These are phyloP conservation scores for Epinephelus cyanopodus DNA, from an alignment of 2,113 vertebrate genomes.

Conservation along the genomic window DNA sequence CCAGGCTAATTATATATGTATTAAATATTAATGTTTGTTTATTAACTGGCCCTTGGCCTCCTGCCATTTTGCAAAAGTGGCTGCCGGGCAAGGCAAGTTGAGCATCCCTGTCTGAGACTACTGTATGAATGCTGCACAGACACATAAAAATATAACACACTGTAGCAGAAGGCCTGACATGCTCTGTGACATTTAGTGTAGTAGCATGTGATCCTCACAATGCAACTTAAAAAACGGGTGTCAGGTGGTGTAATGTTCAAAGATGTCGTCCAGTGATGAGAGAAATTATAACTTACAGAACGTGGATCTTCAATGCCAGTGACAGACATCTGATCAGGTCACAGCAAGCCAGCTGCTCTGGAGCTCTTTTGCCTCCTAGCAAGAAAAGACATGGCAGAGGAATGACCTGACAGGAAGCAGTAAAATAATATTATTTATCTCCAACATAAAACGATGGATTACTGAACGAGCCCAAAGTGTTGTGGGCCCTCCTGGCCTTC, in stretches of 20 bases:
- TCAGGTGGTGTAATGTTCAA: slow-evolving; percentile 34
- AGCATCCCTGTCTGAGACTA: too few species aligned
- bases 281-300: neutral
- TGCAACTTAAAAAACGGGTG: slow-evolving; percentile 42
- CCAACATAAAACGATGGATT: too few species aligned
- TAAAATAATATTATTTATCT: neutral
- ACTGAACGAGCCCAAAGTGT: too few species aligned
- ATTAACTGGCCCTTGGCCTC: too few species aligned
- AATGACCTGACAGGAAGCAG: too few species aligned
- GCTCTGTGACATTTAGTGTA: slow-evolving; percentile 2
- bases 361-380: neutral
- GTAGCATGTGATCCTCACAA: slow-evolving; percentile 12
- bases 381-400: neutral
- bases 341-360: slow-evolving; percentile 30
- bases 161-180: neutral
- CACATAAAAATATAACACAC: too few species aligned
- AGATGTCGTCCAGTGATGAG: slow-evolving; percentile 16
- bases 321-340: slow-evolving; percentile 30
- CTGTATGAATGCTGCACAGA: neutral
- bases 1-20: too few species aligned
- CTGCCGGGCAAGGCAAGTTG: too few species aligned
- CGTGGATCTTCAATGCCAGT: neutral
- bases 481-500: too few species aligned
- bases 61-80: too few species aligned
- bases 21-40: too few species aligned